Percentiles rank a stretch among this genome's conserved stretches.
Conservation (phyloP, 2,797 vertebrate genomes). For the Pelodytes ibericus region DNA sequence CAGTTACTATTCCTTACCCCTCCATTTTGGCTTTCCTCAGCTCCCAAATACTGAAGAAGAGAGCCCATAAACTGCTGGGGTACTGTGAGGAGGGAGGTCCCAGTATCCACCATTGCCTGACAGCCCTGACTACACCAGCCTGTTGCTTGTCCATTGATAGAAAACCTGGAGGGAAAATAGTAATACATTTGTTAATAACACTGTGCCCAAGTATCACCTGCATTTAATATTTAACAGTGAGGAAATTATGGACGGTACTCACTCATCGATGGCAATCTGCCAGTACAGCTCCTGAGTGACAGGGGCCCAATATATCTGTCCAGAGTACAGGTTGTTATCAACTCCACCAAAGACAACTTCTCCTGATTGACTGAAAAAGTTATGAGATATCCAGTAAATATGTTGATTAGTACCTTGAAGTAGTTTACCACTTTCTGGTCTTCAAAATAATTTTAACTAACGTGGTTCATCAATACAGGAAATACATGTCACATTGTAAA, state of each 20-base stretch:
- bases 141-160: conserved; percentile 61
- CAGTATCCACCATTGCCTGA: conserved; percentile 76
- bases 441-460: too few species aligned
- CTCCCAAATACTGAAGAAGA: conserved; percentile 69
- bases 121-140: conserved; percentile 74
- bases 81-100: conserved; percentile 71
- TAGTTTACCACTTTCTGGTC: too few species aligned
- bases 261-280: conserved; percentile 75
- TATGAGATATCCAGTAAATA: neutral
- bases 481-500: too few species aligned
- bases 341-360: conserved; percentile 71
- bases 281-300: conserved; percentile 74
- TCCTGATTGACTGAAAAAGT: conserved; percentile 57
- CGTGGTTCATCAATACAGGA: too few species aligned
- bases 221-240: neutral
- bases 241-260: conserved; percentile 37
- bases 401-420: neutral
- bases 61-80: conserved; percentile 62
- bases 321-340: conserved; percentile 68
- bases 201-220: neutral
- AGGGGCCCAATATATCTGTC: conserved; percentile 73
- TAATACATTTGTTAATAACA: neutral
- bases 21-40: conserved; percentile 63
- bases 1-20: conserved; percentile 62
- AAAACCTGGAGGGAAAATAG: conserved; percentile 62